These are phyloP conservation scores for Invenusta paracnida DNA, from an alignment of 2,888 invertebrate species.

Conservation along the genomic window DNA sequence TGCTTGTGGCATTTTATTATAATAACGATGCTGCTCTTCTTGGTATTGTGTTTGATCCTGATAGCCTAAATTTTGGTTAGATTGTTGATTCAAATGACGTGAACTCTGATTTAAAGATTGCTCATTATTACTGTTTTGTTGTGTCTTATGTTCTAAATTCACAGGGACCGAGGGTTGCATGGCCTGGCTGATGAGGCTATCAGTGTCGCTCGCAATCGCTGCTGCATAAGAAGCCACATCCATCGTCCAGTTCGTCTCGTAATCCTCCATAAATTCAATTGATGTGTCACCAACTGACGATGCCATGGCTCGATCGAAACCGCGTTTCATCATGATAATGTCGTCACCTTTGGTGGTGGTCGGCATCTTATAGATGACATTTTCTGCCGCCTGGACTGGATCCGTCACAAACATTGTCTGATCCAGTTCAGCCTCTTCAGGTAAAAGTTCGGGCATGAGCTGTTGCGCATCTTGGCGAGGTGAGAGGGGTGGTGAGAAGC, in stretches of 20 bases:
- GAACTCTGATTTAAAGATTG: too few relatives aligned
- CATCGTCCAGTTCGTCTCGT: neutral
- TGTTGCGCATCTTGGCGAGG: neutral
- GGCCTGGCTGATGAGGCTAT: neutral
- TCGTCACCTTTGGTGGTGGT: conserved; percentile 1
- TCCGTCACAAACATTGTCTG: neutral
- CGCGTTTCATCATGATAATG: neutral
- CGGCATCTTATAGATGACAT: neutral
- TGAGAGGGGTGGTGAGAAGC: neutral
- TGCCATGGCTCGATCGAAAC: neutral
- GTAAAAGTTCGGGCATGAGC: neutral
- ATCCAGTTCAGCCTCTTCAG: neutral
- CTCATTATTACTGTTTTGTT: too few relatives aligned
- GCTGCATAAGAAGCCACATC: conserved; percentile 13
- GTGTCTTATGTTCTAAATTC: too few relatives aligned
- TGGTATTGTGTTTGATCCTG: neutral
- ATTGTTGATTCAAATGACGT: neutral
- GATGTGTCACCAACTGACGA: conserved; percentile 13
- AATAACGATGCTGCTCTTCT: neutral
- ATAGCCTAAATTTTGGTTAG: neutral
- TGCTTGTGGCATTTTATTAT: neutral
- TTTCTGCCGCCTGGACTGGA: conserved; percentile 1
- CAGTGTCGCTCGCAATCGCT: neutral
- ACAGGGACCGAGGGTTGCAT: neutral
- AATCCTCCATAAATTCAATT: neutral